A percentile compares a stretch with the other conserved stretches of the same genome.
These are phyloP conservation scores for Pediacus dermestoides DNA, from an alignment of 2,888 invertebrate genomes.

Conservation along the genomic window DNA sequence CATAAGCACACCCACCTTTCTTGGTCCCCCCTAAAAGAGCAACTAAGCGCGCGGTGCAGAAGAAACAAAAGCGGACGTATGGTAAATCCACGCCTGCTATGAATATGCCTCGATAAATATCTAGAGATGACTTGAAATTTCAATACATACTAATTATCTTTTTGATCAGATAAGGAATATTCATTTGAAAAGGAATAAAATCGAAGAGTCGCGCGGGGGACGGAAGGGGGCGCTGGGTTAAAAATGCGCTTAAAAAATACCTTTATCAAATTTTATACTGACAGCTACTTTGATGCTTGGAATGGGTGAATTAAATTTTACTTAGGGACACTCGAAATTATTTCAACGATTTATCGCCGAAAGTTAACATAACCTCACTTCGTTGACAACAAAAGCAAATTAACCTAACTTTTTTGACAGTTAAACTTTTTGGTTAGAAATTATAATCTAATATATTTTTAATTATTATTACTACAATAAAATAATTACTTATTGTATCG, in stretches of 20 bases:
- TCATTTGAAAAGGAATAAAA: slow-evolving; percentile 43
- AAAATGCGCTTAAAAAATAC: slow-evolving; percentile 22
- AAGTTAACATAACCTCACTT: too few species aligned
- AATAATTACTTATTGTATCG: too few species aligned
- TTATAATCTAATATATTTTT: too few species aligned
- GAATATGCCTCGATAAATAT: slow-evolving; percentile 47
- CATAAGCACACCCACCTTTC: slow-evolving; percentile 18
- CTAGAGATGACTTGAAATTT: slow-evolving; percentile 49
- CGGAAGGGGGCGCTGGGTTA: slow-evolving; percentile 1
- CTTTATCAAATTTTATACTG: slow-evolving; percentile 33
- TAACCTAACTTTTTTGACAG: too few species aligned
- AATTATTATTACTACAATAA: too few species aligned
- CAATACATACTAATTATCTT: slow-evolving; percentile 51
- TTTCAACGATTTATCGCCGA: too few species aligned
- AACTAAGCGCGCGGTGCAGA: slow-evolving; percentile 22
- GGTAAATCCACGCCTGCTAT: slow-evolving; percentile 36
- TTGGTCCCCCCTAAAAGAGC: too few species aligned
- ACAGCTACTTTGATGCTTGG: too few species aligned
- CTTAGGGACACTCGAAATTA: too few species aligned
- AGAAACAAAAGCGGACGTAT: slow-evolving; percentile 33
- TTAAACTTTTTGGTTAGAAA: too few species aligned
- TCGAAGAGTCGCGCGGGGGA: slow-evolving; percentile 21
- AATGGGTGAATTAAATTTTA: too few species aligned
- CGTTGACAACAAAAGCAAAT: too few species aligned
- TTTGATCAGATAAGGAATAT: slow-evolving; percentile 48